Evolutionary conservation across 2,797 vertebrate genomes (phyloP).

Genomic region (Characodon lateralis): DNA sequence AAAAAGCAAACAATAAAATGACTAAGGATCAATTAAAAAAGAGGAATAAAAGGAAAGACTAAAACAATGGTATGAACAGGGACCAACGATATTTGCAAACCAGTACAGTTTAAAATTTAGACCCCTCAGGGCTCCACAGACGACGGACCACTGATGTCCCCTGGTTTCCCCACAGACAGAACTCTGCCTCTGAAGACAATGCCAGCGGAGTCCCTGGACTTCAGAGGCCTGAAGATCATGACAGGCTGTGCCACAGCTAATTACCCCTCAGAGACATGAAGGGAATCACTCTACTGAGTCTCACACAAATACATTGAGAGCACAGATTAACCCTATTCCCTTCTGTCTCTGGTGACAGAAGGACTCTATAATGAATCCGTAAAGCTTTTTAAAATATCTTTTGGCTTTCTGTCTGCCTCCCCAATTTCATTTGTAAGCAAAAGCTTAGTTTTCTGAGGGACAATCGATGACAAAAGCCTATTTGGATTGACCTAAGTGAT

Average conservation of each 20-base stretch:
- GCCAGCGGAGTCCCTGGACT: conserved; percentile 47
- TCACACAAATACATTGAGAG: conserved; percentile 35
- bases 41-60: conserved; percentile 7
- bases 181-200: conserved; percentile 40
- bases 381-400: conserved; percentile 59
- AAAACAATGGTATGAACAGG: conserved; percentile 11
- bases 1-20: not conserved
- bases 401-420: conserved; percentile 36
- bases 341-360: conserved; percentile 40
- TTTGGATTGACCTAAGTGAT: conserved; percentile 53
- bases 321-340: conserved; percentile 58
- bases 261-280: conserved; percentile 71
- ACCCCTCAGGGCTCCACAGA: conserved; percentile 39
- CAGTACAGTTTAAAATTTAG: conserved; percentile 15
- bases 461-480: conserved; percentile 62
- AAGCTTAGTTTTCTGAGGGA: conserved; percentile 30
- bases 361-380: conserved; percentile 67
- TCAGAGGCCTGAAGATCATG: conserved; percentile 52
- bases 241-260: conserved; percentile 67
- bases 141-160: conserved; percentile 22
- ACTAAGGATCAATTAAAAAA: not conserved
- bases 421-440: conserved; percentile 59
- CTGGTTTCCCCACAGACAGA: conserved; percentile 41
- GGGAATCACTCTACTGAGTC: conserved; percentile 66
- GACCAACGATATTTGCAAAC: not conserved